Conservation (phyloP, 2,113 vertebrate species). For the Sinocyclocheilus anshuiensis region DNA sequence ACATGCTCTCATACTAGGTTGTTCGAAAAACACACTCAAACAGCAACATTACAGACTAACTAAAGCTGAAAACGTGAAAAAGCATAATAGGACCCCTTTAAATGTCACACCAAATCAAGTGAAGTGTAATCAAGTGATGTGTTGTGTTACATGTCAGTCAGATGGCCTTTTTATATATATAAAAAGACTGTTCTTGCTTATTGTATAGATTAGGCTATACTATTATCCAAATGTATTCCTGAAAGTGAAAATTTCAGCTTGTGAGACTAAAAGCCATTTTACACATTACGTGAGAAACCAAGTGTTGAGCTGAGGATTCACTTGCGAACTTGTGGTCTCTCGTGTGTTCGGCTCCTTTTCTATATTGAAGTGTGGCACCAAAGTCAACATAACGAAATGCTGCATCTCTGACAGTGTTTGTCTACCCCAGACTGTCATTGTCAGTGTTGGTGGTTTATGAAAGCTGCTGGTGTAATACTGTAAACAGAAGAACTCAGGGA, state of each 20-base stretch:
- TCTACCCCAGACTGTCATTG: not conserved
- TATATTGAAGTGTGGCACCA: not conserved
- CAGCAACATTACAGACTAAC: too few relatives aligned
- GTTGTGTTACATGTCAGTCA: too few relatives aligned
- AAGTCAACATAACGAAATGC: not conserved
- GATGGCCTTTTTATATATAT: not conserved
- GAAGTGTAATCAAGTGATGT: too few relatives aligned
- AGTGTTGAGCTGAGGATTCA: not conserved
- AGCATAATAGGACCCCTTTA: too few relatives aligned
- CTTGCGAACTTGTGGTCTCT: not conserved
- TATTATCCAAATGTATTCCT: not conserved
- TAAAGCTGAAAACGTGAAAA: too few relatives aligned
- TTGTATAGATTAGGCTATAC: not conserved
- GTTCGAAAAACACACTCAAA: too few relatives aligned
- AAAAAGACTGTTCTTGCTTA: not conserved
- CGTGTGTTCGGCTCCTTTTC: not conserved
- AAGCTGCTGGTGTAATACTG: not conserved
- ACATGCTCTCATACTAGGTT: too few relatives aligned
- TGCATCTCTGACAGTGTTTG: not conserved
- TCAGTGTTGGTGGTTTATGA: not conserved
- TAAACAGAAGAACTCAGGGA: not conserved
- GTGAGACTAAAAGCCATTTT: not conserved
- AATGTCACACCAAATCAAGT: too few relatives aligned
- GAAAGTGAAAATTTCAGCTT: not conserved
- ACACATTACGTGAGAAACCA: not conserved